Percentiles rank a stretch among this genome's conserved stretches.
These are phyloP conservation scores for Sebastes oblongus DNA, from an alignment of 2,797 vertebrate species.

Conservation along the genomic window DNA sequence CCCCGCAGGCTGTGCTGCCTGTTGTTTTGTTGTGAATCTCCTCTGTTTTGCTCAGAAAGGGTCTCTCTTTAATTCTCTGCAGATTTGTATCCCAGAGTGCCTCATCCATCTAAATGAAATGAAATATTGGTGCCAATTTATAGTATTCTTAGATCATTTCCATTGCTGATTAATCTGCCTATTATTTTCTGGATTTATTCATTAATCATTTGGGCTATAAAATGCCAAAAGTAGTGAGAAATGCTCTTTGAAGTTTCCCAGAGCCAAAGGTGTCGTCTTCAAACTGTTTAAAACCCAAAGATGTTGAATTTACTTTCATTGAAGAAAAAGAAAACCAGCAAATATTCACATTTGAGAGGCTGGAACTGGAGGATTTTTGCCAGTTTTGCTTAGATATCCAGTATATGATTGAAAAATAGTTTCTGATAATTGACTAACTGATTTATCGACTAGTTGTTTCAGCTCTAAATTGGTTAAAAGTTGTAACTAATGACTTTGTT, in stretches of 20 bases:
- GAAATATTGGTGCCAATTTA: background rate
- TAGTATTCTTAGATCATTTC: background rate
- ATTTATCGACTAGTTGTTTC: background rate
- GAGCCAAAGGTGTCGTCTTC: background rate
- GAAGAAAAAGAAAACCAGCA: accelerated
- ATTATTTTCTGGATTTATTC: background rate
- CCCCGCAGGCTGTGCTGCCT: conserved; percentile 30
- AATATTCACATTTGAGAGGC: background rate
- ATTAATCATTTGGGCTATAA: background rate
- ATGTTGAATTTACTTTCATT: background rate
- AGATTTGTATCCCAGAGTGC: conserved; percentile 15
- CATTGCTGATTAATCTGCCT: background rate
- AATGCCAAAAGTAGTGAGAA: background rate
- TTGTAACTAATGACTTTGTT: background rate
- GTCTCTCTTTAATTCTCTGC: conserved; percentile 10
- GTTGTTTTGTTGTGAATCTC: conserved; percentile 42
- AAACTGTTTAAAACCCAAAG: background rate
- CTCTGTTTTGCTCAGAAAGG: background rate
- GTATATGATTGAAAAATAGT: background rate
- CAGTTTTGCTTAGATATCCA: background rate
- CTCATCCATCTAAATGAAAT: background rate
- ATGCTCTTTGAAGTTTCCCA: background rate
- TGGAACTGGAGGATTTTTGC: background rate
- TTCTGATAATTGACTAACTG: background rate
- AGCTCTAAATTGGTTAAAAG: background rate